Evolutionary conservation across 2,113 vertebrate genomes (phyloP), one percentile per base, ranked within the genome.

Genomic region (Corythoichthys haematopterus): DNA sequence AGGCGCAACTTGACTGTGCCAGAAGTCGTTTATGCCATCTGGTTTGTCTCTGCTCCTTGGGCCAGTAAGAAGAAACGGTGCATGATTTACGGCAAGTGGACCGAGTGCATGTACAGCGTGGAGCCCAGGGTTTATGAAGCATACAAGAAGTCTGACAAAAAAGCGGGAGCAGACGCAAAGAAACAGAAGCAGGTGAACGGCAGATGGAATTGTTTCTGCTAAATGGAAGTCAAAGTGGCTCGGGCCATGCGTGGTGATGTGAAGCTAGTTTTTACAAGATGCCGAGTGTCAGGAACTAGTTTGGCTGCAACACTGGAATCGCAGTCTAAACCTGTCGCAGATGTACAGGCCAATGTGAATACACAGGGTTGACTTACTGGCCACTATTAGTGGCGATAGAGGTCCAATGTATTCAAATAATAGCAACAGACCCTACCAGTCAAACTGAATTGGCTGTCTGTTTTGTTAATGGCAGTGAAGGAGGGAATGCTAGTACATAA

Each of bases 21-120:
- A 46, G 40, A 45, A 62, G 43, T 62, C 60, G 33, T 13, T 11
- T 16, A 20, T 37, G 5, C 33, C 5, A 28, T 58, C 1, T 56
- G 52, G 12, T 57, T 59, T 62, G 43, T 62, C 40, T 14, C 43
- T 62, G n/a, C 60, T 46, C 5, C 20, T 6, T 33, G 11, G 45
- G 28, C 40, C 91, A 99, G 97, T 87, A 99, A 99, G 87, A 98
- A 93, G 91, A 99, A 96, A 74, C 87, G 96, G 2, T 94, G 94
- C 77, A 93, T 94, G 0, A 92, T 99, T 28, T 99, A 99, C 14
- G 97, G 97, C 60, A 99, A 98, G 80, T 99, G 97, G 97, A 98
- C 97, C 0, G 97, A 99, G 76, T 97, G 95, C 73, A 85, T 99
- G 35, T 99, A 96, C 84, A 93, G 92, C 0, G 91, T 95, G 11